phyloP scores from a whole-genome alignment of 2,797 vertebrate species.

The Eleutherodactylus coqui region DNA sequence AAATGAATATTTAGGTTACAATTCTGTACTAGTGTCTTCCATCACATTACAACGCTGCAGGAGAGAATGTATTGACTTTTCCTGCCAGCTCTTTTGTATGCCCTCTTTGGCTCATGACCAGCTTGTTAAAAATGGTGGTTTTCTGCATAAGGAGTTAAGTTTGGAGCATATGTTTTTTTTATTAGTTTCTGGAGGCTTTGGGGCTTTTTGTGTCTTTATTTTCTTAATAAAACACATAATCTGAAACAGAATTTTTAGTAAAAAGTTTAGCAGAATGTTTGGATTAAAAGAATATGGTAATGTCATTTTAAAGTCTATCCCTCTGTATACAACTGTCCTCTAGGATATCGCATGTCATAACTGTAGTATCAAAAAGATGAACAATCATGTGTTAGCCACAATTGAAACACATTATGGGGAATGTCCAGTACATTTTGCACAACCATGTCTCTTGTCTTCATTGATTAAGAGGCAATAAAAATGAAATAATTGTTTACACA shows the following conservation, averaged over 20 bases:
- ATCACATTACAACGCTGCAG: background rate
- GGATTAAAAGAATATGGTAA: constrained; percentile 16
- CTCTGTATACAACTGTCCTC: background rate
- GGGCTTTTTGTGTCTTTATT: constrained; percentile 4
- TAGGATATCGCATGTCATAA: constrained; percentile 13
- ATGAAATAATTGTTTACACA: background rate
- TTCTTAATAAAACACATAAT: constrained; percentile 15
- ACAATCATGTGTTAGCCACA: background rate
- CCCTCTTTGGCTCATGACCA: background rate
- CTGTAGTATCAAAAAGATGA: constrained; percentile 10
- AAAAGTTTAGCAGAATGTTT: constrained; percentile 21
- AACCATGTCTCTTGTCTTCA: background rate
- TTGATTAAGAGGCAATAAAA: background rate
- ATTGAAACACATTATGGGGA: background rate
- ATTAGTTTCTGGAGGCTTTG: constrained; percentile 5
- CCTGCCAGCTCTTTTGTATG: background rate
- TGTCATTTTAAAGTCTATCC: background rate
- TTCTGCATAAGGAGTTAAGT: background rate
- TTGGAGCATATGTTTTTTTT: constrained; percentile 22
- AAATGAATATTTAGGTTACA: background rate
- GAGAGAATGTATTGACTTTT: background rate
- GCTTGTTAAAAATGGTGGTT: background rate
- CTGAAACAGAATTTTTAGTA: constrained; percentile 14
- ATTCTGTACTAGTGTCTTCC: background rate
- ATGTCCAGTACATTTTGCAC: background rate